These are phyloP conservation scores for Parazoanthus swiftii DNA, from an alignment of 92 coral and sea anemone genomes.

Conservation along the genomic window DNA sequence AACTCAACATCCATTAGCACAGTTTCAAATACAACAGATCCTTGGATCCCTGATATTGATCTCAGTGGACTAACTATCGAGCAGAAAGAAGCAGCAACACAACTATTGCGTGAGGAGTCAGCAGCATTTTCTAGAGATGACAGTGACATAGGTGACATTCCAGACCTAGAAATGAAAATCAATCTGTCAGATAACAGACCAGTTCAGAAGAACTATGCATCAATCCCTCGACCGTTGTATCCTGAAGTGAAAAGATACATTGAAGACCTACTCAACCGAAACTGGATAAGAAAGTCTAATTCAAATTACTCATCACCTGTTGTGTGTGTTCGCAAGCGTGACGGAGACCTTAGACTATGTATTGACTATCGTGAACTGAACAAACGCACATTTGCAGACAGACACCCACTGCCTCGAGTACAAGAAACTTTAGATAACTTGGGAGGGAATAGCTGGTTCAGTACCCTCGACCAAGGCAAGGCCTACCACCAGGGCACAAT, in stretches of 20 bases:
- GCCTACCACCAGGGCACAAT: constrained; percentile 69
- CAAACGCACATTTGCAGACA: constrained; percentile 54
- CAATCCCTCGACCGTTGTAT: constrained; percentile 58
- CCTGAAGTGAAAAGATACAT: constrained; percentile 56
- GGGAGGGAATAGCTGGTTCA: constrained; percentile 67
- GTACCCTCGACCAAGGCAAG: constrained; percentile 64
- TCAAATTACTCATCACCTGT: constrained; percentile 64
- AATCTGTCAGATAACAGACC: constrained; percentile 48
- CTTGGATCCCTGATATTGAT: not conserved
- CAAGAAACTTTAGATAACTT: constrained; percentile 62
- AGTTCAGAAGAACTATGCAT: constrained; percentile 53
- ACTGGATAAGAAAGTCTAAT: constrained; percentile 60
- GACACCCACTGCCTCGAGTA: constrained; percentile 67
- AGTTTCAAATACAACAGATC: not conserved
- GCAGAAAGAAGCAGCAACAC: constrained; percentile 42
- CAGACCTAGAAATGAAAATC: constrained; percentile 43
- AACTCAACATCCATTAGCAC: not conserved
- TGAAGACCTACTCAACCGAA: constrained; percentile 51
- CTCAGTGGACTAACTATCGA: constrained; percentile 44
- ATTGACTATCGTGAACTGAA: constrained; percentile 60
- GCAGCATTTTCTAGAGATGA: constrained; percentile 55
- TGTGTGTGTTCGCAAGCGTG: constrained; percentile 59
- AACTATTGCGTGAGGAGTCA: constrained; percentile 61
- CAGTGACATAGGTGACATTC: constrained; percentile 47
- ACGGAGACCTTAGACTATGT: constrained; percentile 62